Evolutionary conservation across 2,888 invertebrate genomes (phyloP).

Genomic region (Augiades crinisus): DNA sequence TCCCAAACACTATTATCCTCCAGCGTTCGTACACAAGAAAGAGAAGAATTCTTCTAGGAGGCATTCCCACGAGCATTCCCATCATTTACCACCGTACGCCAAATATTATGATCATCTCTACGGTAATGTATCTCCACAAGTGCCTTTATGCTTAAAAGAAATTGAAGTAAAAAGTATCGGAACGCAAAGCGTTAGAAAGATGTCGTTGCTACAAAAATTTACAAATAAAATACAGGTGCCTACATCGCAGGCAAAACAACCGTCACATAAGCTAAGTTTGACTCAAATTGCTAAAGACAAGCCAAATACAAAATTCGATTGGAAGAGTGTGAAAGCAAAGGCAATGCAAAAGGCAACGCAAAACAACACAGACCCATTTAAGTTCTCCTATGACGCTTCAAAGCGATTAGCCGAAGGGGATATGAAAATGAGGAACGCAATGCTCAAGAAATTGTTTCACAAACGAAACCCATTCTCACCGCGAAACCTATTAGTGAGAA

Average conservation of each 20-base stretch:
- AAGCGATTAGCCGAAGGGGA: constrained; percentile 55
- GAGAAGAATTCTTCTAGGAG: constrained; percentile 28
- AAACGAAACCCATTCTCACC: constrained; percentile 70
- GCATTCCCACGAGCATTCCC: constrained; percentile 33
- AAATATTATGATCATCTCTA: constrained; percentile 33
- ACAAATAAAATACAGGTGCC: constrained; percentile 47
- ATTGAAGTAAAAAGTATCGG: constrained; percentile 69
- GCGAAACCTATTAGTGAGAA: constrained; percentile 56
- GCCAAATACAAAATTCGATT: constrained; percentile 36
- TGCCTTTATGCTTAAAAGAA: constrained; percentile 65
- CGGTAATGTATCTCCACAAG: constrained; percentile 43
- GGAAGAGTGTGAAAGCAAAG: constrained; percentile 52
- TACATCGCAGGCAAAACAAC: not conserved
- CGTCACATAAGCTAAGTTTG: constrained; percentile 11
- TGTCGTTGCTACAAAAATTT: constrained; percentile 57
- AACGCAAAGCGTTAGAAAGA: constrained; percentile 64
- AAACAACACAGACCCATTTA: constrained; percentile 39
- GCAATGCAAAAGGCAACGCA: constrained; percentile 43
- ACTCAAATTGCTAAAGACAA: constrained; percentile 9
- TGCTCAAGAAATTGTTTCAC: constrained; percentile 62
- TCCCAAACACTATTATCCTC: constrained; percentile 28
- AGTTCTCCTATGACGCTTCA: constrained; percentile 50
- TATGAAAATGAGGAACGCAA: constrained; percentile 53
- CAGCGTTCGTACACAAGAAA: constrained; percentile 13
- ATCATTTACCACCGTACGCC: constrained; percentile 21